A percentile compares a stretch with the other conserved stretches of the same genome.
Evolutionary conservation across 1,140 invertebrate genomes (phyloP).

Genomic region (Drosophila simulans): DNA sequence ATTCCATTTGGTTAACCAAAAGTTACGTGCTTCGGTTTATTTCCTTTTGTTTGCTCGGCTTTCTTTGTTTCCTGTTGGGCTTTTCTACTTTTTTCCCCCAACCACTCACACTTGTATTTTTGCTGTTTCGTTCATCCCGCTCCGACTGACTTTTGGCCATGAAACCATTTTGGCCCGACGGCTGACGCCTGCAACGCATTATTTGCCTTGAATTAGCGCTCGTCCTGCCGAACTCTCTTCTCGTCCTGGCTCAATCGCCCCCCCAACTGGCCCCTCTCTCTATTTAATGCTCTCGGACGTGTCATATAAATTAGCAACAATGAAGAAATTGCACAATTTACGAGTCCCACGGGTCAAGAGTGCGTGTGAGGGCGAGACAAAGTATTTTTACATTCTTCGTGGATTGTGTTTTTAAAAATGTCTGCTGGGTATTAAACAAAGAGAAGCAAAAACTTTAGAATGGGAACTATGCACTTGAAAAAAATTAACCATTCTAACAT

Average conservation of each 20-base stretch:
- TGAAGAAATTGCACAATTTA: conserved; percentile 79
- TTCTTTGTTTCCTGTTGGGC: conserved; percentile 4
- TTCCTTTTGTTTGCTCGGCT: conserved; percentile 27
- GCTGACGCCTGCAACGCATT: conserved; percentile 61
- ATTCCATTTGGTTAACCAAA: conserved; percentile 75
- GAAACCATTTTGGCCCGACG: conserved; percentile 61
- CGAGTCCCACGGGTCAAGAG: conserved; percentile 57
- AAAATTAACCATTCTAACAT: not conserved
- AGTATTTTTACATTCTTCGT: conserved; percentile 34
- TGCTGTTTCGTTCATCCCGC: conserved; percentile 10
- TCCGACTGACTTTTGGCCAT: conserved; percentile 52
- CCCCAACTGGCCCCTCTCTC: not conserved
- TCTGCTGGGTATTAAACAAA: conserved; percentile 65
- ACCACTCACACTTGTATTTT: conserved; percentile 11
- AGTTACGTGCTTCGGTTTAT: conserved; percentile 69
- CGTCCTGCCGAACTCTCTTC: conserved; percentile 36
- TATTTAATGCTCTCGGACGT: conserved; percentile 29
- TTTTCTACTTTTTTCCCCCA: conserved; percentile 4
- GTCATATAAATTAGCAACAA: conserved; percentile 80
- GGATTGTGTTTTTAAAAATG: conserved; percentile 75
- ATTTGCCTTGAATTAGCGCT: conserved; percentile 76
- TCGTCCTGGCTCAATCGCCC: not conserved
- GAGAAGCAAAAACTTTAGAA: not conserved
- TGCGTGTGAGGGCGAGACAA: conserved; percentile 33
- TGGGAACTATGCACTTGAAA: not conserved